Evolutionary conservation across 2,888 invertebrate genomes (phyloP).

Genomic region (Helleia helle): DNA sequence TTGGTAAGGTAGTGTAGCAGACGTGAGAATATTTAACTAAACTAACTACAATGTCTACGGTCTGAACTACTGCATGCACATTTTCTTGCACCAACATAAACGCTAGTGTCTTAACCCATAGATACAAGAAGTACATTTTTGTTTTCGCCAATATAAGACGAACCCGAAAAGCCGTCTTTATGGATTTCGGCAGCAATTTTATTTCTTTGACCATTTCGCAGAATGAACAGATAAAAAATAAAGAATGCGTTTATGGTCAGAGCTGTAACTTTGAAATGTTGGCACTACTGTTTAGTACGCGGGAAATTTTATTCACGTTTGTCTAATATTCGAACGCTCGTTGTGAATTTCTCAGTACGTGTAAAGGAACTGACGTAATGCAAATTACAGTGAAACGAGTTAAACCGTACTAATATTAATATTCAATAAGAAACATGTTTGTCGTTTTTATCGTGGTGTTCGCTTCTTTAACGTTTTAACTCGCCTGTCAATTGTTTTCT

Average conservation of each 20-base stretch:
- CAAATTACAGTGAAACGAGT: conserved; percentile 9
- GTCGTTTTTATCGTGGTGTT: conserved; percentile 3
- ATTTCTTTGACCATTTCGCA: conserved; percentile 43
- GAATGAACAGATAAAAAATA: conserved; percentile 40
- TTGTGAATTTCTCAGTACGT: conserved; percentile 14
- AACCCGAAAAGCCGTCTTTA: conserved; percentile 47
- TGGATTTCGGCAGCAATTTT: conserved; percentile 63
- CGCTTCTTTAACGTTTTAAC: neutral
- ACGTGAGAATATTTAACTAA: no score
- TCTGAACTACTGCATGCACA: no score
- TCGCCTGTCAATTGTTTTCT: neutral
- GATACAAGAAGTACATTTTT: conserved; percentile 31
- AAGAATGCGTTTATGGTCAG: conserved; percentile 21
- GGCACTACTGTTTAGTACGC: conserved; percentile 24
- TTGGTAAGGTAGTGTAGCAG: no score
- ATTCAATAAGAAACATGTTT: neutral
- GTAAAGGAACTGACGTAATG: conserved; percentile 17
- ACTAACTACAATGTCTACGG: no score
- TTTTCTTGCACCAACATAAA: conserved; percentile 1
- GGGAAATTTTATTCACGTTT: conserved; percentile 14
- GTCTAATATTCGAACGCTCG: conserved; percentile 18
- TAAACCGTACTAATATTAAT: conserved; percentile 5
- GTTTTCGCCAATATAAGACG: conserved; percentile 47
- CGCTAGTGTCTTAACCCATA: conserved; percentile 20
- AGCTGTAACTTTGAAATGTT: conserved; percentile 28